Base-by-base conservation (phyloP, 2,888 invertebrate genomes). In the Andrena flavipes region DNA sequence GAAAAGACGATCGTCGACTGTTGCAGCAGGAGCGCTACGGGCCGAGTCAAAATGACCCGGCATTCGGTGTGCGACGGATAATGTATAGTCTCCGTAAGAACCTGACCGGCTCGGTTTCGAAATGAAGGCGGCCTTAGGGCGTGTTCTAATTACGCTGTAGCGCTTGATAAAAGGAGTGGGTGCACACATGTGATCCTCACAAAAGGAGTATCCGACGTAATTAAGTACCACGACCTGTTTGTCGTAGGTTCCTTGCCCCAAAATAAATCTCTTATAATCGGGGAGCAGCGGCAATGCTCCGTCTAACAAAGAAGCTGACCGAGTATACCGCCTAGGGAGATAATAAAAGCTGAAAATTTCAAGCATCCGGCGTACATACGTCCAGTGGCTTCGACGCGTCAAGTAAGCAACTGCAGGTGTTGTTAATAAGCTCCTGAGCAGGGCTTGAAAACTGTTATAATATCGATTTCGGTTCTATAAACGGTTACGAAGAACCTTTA, bases 141-240 rank as follows among this genome's bases (percentile, higher is more conserved):
- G 79, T 86, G 91, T 86, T 87, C 89, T 89, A 90, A 91, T 91
- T 91, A 90, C 91, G 81, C 74, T 71, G 72, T 71, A 60, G 77
- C 67, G 80, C 78, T 77, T 76, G 80, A 84, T 84, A 88, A 86
- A 42, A 86, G 87, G 84, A 84, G 67, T 82, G 63, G 62, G 56
- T 75, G 70, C 84, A 69, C 76, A 81, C 75, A 78, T 84, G 77
- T 86, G 80, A 88, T 88, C 87, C 81, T 67, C 51, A 42, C 56
- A 56, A 81, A 84, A 79, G 78, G 64, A 71, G 85, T 76, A 84
- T 78, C 76, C 74, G 62, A 33, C 77, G 85, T 90, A 91, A 91
- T 91, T 91, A 88, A 91, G 87, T 87, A 54, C 75, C 73, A 67
- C 76, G 73, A 73, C 73, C 76, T 76, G 54, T 76, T 71, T 65